These are phyloP conservation scores for Ctenosaura bakeri DNA, from an alignment of 2,797 vertebrate genomes.

Conservation along the genomic window DNA sequence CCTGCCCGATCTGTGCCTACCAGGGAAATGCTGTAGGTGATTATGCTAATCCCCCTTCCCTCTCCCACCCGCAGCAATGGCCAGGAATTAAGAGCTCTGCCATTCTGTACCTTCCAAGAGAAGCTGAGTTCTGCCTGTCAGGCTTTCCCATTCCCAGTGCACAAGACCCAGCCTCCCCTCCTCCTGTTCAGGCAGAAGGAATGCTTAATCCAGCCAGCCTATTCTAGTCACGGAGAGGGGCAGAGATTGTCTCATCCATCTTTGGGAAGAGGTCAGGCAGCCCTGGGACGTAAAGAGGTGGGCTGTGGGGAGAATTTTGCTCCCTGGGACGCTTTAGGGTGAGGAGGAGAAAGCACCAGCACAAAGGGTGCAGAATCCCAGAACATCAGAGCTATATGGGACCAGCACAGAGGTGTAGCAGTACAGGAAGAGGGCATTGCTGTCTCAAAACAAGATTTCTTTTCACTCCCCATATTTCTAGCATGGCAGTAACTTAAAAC, in stretches of 20 bases:
- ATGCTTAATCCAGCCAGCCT: constrained; percentile 45
- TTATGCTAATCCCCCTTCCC: constrained; percentile 61
- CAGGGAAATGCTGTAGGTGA: constrained; percentile 47
- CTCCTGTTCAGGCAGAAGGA: constrained; percentile 40
- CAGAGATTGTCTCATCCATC: constrained; percentile 30
- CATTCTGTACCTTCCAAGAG: constrained; percentile 4
- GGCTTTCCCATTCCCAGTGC: constrained; percentile 70
- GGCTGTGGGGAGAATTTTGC: neutral
- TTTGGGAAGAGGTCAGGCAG: constrained; percentile 43
- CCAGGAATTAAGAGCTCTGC: constrained; percentile 27
- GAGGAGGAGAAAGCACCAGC: neutral
- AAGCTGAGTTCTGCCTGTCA: constrained; percentile 13
- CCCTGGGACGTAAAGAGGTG: neutral
- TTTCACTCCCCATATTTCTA: too few relatives aligned
- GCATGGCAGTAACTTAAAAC: too few relatives aligned
- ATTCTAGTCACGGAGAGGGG: constrained; percentile 46
- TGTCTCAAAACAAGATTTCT: too few relatives aligned
- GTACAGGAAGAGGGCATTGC: too few relatives aligned
- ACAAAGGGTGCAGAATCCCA: neutral
- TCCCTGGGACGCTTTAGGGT: constrained; percentile 12
- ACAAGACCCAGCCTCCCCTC: constrained; percentile 63
- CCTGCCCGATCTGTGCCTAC: constrained; percentile 54
- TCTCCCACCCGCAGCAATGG: constrained; percentile 25
- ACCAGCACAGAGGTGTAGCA: neutral
- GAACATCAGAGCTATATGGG: neutral